These are phyloP conservation scores for Sinhomidia bicolor DNA, from an alignment of 2,888 invertebrate species.

Conservation along the genomic window DNA sequence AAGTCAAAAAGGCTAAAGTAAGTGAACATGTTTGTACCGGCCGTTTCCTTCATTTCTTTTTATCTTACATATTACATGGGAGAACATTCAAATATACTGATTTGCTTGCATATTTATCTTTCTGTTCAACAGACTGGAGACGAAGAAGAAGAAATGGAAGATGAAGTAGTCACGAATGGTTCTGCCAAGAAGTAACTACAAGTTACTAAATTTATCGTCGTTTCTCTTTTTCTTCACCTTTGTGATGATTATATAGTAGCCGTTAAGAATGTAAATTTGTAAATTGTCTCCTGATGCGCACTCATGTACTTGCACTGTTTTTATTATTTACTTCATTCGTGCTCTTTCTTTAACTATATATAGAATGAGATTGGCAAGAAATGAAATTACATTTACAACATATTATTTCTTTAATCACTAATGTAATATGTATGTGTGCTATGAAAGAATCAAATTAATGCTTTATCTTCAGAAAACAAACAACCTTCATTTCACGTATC, in stretches of 20 bases:
- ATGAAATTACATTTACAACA: too few relatives aligned
- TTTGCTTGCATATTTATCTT: neutral
- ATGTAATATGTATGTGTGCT: too few relatives aligned
- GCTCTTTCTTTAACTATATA: too few relatives aligned
- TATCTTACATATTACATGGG: neutral
- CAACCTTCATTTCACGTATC: too few relatives aligned
- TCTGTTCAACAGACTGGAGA: neutral
- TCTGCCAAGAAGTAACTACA: neutral
- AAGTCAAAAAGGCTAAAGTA: slow-evolving; percentile 13
- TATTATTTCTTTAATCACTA: too few relatives aligned
- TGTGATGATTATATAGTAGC: neutral
- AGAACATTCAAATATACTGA: neutral
- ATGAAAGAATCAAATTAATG: too few relatives aligned
- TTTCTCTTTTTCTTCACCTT: too few relatives aligned
- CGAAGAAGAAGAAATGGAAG: slow-evolving; percentile 18
- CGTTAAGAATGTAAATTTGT: neutral
- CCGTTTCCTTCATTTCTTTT: too few relatives aligned
- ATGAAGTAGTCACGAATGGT: neutral
- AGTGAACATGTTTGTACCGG: neutral
- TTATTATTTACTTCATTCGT: neutral
- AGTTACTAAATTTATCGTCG: neutral
- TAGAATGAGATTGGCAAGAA: too few relatives aligned
- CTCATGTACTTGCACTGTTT: neutral
- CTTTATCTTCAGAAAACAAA: too few relatives aligned
- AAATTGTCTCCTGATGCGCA: neutral